Percentiles rank a stretch among this genome's conserved stretches.
phyloP scores from a whole-genome alignment of 2,888 invertebrate species.

The Cosmopolites sordidus region DNA sequence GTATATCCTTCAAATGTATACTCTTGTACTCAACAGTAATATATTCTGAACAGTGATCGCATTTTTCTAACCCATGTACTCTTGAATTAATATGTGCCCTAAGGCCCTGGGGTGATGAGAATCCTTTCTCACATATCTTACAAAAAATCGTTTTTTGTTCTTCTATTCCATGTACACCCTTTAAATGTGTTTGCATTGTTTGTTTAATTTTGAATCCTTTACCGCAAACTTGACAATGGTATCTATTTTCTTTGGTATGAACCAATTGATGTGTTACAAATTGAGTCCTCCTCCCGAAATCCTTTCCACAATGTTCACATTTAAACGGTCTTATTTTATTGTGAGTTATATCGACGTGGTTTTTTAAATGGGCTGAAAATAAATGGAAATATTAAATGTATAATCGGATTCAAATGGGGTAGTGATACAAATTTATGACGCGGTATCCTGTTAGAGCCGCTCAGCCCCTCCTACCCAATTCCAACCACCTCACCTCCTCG shows the following conservation, averaged over 20 bases:
- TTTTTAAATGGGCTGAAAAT: conserved; percentile 30
- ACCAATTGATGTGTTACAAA: conserved; percentile 37
- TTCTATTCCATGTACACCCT: conserved; percentile 37
- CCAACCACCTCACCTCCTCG: too few relatives aligned
- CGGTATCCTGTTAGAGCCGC: too few relatives aligned
- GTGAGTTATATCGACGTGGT: conserved; percentile 37
- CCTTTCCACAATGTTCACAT: conserved; percentile 36
- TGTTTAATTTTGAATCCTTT: conserved; percentile 40
- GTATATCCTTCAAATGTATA: conserved; percentile 20
- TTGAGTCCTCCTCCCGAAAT: conserved; percentile 36
- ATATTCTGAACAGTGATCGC: conserved; percentile 21
- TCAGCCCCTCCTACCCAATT: too few relatives aligned
- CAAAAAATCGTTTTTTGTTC: conserved; percentile 34
- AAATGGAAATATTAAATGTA: background rate
- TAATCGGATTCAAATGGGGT: background rate
- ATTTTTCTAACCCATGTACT: conserved; percentile 22
- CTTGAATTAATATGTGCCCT: conserved; percentile 23
- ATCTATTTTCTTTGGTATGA: conserved; percentile 38
- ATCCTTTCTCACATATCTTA: conserved; percentile 33
- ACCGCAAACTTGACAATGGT: conserved; percentile 36
- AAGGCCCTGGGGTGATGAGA: conserved; percentile 19
- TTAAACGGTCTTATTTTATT: conserved; percentile 35
- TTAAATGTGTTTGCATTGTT: conserved; percentile 36
- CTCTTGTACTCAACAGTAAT: conserved; percentile 21
- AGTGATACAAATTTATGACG: too few relatives aligned